Evolutionary conservation across 2,113 vertebrate genomes (phyloP).

Genomic region (Trematomus loennbergii): DNA sequence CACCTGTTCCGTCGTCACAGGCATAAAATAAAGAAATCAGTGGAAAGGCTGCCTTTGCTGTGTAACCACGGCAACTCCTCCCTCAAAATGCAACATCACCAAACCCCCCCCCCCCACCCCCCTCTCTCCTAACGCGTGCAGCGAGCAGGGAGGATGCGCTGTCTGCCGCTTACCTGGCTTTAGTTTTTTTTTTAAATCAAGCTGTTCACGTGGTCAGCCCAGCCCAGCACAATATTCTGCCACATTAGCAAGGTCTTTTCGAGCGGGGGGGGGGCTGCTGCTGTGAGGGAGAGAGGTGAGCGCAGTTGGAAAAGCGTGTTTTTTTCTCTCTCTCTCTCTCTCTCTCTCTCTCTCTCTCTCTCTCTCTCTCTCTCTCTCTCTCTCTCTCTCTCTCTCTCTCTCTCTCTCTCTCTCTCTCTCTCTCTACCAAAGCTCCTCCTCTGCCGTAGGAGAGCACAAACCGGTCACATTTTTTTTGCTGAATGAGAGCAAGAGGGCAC

Average conservation of each 20-base stretch:
- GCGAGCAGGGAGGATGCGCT: conserved; percentile 24
- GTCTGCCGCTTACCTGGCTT: conserved; percentile 63
- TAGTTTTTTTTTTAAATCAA: conserved; percentile 51
- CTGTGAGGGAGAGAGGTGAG: conserved; percentile 67
- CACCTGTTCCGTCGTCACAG: conserved; percentile 41
- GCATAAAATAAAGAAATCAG: background rate
- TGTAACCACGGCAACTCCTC: conserved; percentile 84
- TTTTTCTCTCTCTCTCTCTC: background rate
- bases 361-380: background rate
- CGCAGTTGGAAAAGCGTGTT: conserved; percentile 65
- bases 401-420: background rate
- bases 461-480: conserved; percentile 71
- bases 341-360: no score
- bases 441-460: conserved; percentile 65
- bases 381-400: background rate
- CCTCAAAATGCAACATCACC: conserved; percentile 63
- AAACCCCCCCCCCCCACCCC: conserved; percentile 48
- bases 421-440: conserved; percentile 76
- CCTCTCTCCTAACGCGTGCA: conserved; percentile 4
- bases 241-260: conserved; percentile 56
- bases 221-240: conserved; percentile 40
- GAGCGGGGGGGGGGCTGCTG: conserved; percentile 9
- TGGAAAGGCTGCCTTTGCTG: conserved; percentile 59
- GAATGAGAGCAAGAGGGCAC: conserved; percentile 79
- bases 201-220: conserved; percentile 63